Base-by-base conservation (phyloP, 1,140 invertebrate genomes). In the Musca vetustissima region DNA sequence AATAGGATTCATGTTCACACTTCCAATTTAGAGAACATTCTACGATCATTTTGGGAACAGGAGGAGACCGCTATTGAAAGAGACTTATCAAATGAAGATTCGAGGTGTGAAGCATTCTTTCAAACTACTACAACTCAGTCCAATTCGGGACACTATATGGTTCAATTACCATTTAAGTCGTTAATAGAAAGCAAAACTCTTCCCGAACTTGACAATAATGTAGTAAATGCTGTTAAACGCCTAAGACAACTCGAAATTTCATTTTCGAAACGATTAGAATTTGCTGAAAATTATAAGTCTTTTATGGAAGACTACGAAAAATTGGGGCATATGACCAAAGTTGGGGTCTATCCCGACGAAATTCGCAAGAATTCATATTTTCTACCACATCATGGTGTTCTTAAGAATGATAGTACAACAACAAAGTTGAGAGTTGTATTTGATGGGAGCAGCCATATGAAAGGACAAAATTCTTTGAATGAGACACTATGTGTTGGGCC, bases 371-470 rank as follows among this genome's bases (percentile, higher is more conserved):
- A 17, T 0, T 57, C 69, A 15, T 74, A 68, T 53, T 70, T 71
- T 65, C 61, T 73, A 25, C 75, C 76, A 47, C 80, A 83, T 71
- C 78, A 83, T 70, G 73, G 69, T 36, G 76, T 81, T 13, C 59
- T 77, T 7, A 74, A 72, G 68, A 70, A 75, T 65, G 24, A 22
- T 9, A 79, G 76, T 69, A 69, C 72, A 52, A 75, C 75, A 6
- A 83, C 79, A 13, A 76, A 78, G 61, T 28, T 73, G 14, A 55
- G 72, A 48, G 72, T 75, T 32, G 73, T 77, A 6, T 78, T 79
- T 50, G 73, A 79, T 68, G 74, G 73, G 3, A 70, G 72, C 9
- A 55, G 67, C 14, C 71, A 71, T 69, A 71, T 68, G 15, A 36
- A 55, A 15, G 70, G 14, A 13, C 67, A 67, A 61, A 36, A 74